Conservation (phyloP, 1,140 invertebrate species). For the Venturia canescens region DNA sequence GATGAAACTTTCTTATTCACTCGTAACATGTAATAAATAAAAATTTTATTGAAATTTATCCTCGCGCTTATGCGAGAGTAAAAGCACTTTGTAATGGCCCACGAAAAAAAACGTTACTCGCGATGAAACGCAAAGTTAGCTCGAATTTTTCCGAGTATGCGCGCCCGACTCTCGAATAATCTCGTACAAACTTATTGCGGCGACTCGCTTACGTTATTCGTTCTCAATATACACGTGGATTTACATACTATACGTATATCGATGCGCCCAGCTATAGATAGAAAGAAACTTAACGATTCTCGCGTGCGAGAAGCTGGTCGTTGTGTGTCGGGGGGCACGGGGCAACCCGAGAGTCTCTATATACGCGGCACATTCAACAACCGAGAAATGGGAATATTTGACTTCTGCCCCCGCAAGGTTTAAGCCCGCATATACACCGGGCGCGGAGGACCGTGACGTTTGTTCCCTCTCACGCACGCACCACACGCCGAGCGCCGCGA, state of each 20-base stretch:
- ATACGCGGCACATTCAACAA: background rate
- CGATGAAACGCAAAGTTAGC: background rate
- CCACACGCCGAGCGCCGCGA: slow-evolving; percentile 38
- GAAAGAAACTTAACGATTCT: slow-evolving; percentile 1
- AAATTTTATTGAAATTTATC: no score
- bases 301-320: slow-evolving; percentile 32
- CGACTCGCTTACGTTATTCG: background rate
- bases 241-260: background rate
- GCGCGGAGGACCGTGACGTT: slow-evolving; percentile 17
- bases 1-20: no score
- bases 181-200: no score
- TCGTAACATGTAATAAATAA: no score
- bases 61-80: no score
- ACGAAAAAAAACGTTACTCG: background rate
- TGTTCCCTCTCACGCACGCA: slow-evolving; percentile 51
- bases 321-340: background rate
- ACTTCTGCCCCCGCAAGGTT: slow-evolving; percentile 68
- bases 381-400: slow-evolving; percentile 69
- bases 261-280: no score
- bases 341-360: slow-evolving; percentile 13
- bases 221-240: background rate
- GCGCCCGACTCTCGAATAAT: background rate
- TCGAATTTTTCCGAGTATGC: background rate
- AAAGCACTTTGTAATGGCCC: no score
- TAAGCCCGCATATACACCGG: slow-evolving; percentile 43